These are phyloP conservation scores for Salvelinus namaycush DNA, from an alignment of 2,113 vertebrate species.

Conservation along the genomic window DNA sequence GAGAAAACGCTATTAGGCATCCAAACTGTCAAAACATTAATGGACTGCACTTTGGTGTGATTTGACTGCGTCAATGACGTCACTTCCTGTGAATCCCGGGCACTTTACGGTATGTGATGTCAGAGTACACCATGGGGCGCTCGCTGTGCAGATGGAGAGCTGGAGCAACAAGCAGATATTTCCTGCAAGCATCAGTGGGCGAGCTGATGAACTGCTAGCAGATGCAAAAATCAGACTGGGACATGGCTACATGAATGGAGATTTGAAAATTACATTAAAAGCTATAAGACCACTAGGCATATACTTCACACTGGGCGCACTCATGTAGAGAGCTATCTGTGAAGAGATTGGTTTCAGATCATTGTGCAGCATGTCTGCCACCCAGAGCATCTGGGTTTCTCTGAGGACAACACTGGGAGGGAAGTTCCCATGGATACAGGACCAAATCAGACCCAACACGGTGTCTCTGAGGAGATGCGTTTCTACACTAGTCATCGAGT, in stretches of 20 bases:
- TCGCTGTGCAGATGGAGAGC: background rate
- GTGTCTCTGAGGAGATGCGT: conserved; percentile 12
- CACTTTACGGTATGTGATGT: conserved; percentile 15
- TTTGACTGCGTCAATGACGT: conserved; percentile 42
- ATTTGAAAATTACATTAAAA: conserved; percentile 13
- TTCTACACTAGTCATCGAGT: background rate
- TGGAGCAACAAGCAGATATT: conserved; percentile 15
- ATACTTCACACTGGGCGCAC: background rate
- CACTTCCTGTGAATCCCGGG: conserved; percentile 49
- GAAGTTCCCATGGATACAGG: conserved; percentile 31
- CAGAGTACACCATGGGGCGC: background rate
- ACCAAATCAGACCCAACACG: background rate
- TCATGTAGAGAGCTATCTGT: too few relatives aligned
- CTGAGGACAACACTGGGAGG: conserved; percentile 22
- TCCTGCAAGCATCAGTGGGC: conserved; percentile 24
- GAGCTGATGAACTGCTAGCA: background rate
- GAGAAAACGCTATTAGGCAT: background rate
- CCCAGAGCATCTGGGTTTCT: conserved; percentile 28
- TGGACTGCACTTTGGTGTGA: conserved; percentile 32
- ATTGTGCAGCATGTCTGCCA: conserved; percentile 20
- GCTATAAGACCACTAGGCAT: conserved; percentile 20
- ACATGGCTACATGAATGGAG: background rate
- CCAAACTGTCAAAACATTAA: conserved; percentile 4
- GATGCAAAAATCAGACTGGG: background rate
- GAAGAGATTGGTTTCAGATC: conserved; percentile 4